Percentiles rank a stretch among this genome's conserved stretches.
These are phyloP conservation scores for Galerucella calmariensis DNA, from an alignment of 2,888 invertebrate genomes.

Conservation along the genomic window DNA sequence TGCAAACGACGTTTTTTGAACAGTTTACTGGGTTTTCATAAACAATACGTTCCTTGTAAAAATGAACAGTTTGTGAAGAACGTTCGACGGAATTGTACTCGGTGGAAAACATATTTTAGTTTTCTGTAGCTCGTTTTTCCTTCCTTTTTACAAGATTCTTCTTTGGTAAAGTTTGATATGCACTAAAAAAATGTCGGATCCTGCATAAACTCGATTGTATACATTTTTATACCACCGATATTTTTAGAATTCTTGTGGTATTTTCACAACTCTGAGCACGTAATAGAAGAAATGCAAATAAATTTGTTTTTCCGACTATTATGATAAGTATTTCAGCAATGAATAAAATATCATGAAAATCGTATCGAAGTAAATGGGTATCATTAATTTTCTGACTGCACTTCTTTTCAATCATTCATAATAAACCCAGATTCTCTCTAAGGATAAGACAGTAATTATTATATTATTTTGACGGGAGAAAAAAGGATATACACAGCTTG, in stretches of 20 bases:
- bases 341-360: too few relatives aligned
- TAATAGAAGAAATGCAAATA: background rate
- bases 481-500: too few relatives aligned
- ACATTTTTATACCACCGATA: background rate
- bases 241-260: background rate
- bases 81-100: conserved; percentile 30
- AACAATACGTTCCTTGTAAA: conserved; percentile 46
- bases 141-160: conserved; percentile 10
- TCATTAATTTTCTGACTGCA: too few relatives aligned
- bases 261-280: background rate
- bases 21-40: conserved; percentile 33
- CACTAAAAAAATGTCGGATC: conserved; percentile 4
- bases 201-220: background rate
- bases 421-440: too few relatives aligned
- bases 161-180: background rate
- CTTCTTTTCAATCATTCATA: too few relatives aligned
- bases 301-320: too few relatives aligned
- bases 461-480: too few relatives aligned
- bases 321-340: too few relatives aligned
- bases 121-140: conserved; percentile 27
- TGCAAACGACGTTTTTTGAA: background rate
- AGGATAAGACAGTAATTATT: too few relatives aligned
- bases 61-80: conserved; percentile 46
- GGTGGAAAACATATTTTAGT: conserved; percentile 26
- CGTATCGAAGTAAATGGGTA: too few relatives aligned